phyloP scores from a whole-genome alignment of 1,140 invertebrate genomes.

The Manduca sexta region DNA sequence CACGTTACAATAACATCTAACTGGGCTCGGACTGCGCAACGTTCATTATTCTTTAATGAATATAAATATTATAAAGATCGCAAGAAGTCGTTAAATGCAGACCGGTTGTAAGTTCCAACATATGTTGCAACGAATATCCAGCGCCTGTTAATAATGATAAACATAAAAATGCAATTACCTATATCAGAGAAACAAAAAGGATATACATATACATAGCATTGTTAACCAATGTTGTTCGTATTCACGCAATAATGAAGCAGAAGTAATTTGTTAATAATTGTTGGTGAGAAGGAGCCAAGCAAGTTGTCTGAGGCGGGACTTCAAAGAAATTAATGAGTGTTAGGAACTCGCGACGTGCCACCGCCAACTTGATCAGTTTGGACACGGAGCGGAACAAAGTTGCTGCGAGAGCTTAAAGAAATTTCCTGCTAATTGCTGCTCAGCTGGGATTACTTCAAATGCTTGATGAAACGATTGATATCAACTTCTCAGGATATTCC shows the following conservation, averaged over 20 bases:
- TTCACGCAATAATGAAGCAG: conserved; percentile 37
- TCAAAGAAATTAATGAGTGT: conserved; percentile 69
- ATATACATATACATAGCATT: too few relatives aligned
- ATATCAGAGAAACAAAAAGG: too few relatives aligned
- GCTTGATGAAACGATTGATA: conserved; percentile 29
- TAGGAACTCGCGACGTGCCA: conserved; percentile 64
- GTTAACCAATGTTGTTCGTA: conserved; percentile 24
- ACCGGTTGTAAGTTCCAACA: too few relatives aligned
- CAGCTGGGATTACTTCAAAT: conserved; percentile 26
- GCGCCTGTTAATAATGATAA: too few relatives aligned
- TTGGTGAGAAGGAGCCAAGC: conserved; percentile 42
- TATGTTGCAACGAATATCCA: too few relatives aligned
- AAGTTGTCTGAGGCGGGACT: conserved; percentile 47
- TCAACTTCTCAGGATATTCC: too few relatives aligned
- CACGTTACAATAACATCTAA: too few relatives aligned
- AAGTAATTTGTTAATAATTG: conserved; percentile 55
- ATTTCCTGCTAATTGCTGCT: conserved; percentile 55
- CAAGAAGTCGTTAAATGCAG: too few relatives aligned
- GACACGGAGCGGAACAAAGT: conserved; percentile 48
- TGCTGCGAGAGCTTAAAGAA: conserved; percentile 48
- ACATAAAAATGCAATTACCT: too few relatives aligned
- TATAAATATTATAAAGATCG: too few relatives aligned
- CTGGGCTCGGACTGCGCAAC: too few relatives aligned
- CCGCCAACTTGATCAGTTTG: conserved; percentile 52
- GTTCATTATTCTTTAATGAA: too few relatives aligned